phyloP scores from a whole-genome alignment of 2,797 vertebrate genomes.

The Gobionotothen gibberifrons region DNA sequence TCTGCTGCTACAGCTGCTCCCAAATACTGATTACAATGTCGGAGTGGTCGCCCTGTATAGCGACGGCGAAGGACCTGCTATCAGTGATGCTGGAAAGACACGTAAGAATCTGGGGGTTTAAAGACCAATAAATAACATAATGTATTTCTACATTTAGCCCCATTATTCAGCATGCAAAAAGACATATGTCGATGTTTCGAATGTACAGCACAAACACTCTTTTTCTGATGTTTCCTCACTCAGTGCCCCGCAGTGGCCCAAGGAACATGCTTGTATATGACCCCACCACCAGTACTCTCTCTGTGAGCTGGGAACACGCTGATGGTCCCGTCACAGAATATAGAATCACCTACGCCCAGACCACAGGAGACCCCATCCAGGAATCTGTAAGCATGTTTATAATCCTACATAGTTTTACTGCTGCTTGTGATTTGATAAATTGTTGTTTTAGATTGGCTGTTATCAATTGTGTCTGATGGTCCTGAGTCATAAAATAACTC shows the following conservation, averaged over 20 bases:
- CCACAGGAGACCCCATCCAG: conserved; percentile 94
- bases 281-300: conserved; percentile 93
- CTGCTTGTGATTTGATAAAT: neutral
- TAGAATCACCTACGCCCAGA: conserved; percentile 92
- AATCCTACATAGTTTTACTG: neutral
- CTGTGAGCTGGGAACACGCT: conserved; percentile 96
- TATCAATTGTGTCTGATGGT: neutral
- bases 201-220: neutral
- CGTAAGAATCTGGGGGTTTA: conserved; percentile 81
- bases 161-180: neutral
- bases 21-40: conserved; percentile 92
- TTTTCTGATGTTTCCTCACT: neutral
- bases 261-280: conserved; percentile 93
- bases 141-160: neutral
- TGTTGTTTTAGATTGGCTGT: neutral
- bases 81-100: conserved; percentile 88
- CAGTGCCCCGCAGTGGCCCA: conserved; percentile 94
- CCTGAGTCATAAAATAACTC: neutral
- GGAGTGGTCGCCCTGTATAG: conserved; percentile 91
- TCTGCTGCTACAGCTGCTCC: conserved; percentile 88
- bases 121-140: neutral
- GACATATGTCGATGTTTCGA: neutral
- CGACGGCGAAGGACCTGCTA: conserved; percentile 91
- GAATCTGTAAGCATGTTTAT: conserved; percentile 89
- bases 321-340: conserved; percentile 94